Evolutionary conservation across 2,113 vertebrate species (phyloP), one percentile per base, ranked within the genome.

Genomic region (Vulpes ferrilata): DNA sequence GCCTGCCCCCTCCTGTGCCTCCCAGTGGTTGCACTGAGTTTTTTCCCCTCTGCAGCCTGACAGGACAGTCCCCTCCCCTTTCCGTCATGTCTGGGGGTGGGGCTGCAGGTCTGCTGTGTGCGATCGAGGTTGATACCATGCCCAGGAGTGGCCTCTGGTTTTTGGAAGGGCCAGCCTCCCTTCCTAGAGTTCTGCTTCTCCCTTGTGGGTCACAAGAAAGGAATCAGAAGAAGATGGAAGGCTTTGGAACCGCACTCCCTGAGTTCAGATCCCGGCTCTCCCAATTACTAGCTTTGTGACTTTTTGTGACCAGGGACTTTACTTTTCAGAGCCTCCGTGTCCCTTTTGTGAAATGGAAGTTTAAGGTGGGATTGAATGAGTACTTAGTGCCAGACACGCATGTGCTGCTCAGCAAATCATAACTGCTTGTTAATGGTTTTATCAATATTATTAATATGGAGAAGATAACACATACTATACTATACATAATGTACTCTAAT

Each of bases 1-100:
- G 73, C 65, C 95, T 55, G 89, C 38, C 67, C 83, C 13, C 25
- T 78, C 60, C n/a, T 32, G 65, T 27, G 57, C 90, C 95, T 95
- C 92, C 76, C 64, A 64, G 79, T 30, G 15, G 25, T 69, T n/a
- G 57, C 23, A 15, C 8, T 20, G 25, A 59, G 43, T 73, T 25
- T 60, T 12, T 71, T 71, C 43, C 53, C n/a, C 12, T 81, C 64
- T 4, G 35, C 23, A 67, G n/a, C 22, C 43, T 30, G 76, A 62
- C 3, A 0, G 60, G 25, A 78, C 82, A 27, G 38, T 80, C 48
- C 43, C 38, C 65, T 71, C 15, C 4, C 23, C n/a, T 25, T 57
- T 15, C 11, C 12, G 30, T 51, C 9, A 1, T 12, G 53, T 23
- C 69, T 62, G 23, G 64, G 90, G 55, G 10, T 84, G 84, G 74